Conservation (phyloP, 2,797 vertebrate genomes). For the Graptemys geographica region DNA sequence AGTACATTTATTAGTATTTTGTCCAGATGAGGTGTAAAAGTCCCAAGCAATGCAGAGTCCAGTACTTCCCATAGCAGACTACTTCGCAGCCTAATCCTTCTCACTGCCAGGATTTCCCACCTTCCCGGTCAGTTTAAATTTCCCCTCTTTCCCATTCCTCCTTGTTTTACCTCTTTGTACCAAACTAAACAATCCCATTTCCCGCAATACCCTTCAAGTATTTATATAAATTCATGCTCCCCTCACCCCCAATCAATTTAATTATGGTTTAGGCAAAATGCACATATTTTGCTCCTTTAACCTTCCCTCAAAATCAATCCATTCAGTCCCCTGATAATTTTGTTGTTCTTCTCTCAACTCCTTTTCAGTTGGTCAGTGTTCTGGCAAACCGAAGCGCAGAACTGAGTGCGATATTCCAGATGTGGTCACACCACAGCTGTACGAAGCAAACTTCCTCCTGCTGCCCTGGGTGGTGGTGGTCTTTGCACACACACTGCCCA, state of each 20-base stretch:
- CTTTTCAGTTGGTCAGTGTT: constrained; percentile 23
- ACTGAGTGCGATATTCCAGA: constrained; percentile 13
- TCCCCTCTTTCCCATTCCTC: constrained; percentile 44
- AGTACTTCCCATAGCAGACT: background rate
- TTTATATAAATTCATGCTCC: background rate
- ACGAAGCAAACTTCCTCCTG: background rate
- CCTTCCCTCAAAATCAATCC: constrained; percentile 24
- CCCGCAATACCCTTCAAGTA: background rate
- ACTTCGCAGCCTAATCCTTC: background rate
- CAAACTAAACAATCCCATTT: constrained; percentile 39
- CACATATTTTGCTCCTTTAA: constrained; percentile 31
- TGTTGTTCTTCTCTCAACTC: background rate
- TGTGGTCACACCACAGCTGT: background rate
- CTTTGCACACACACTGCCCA: background rate
- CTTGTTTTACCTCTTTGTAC: constrained; percentile 40
- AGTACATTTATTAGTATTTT: background rate
- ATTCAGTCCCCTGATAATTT: constrained; percentile 5
- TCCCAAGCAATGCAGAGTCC: background rate
- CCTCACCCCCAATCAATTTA: background rate
- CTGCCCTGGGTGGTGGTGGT: background rate
- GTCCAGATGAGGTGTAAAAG: background rate
- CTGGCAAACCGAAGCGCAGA: constrained; percentile 10
- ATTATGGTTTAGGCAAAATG: constrained; percentile 10
- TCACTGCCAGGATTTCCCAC: background rate
- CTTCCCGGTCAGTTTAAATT: background rate